Evolutionary conservation across 2,888 invertebrate genomes (phyloP).

Genomic region (Prostheceraeus crozeri): DNA sequence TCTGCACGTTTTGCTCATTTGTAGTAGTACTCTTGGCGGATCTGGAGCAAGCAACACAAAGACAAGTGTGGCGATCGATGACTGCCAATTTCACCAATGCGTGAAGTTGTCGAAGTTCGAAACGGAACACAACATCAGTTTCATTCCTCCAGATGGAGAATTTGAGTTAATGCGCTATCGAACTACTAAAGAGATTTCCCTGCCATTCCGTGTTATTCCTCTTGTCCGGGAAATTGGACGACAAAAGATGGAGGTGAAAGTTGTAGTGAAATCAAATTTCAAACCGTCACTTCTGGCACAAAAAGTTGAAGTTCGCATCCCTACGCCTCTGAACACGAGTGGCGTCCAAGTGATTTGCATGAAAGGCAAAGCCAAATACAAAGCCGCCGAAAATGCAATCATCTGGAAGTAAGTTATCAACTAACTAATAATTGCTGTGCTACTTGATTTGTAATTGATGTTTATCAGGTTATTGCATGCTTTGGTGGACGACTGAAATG

Average conservation of each 20-base stretch:
- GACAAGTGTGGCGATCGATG: conserved; percentile 85
- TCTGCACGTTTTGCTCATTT: no score
- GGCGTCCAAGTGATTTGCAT: conserved; percentile 97
- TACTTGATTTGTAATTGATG: no score
- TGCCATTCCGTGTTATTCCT: conserved; percentile 98
- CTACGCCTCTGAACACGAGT: conserved; percentile 94
- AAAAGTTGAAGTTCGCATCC: conserved; percentile 98
- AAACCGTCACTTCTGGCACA: conserved; percentile 94
- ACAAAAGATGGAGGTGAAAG: conserved; percentile 99
- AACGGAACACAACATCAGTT: conserved; percentile 98
- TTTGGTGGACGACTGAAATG: no score
- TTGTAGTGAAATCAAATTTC: conserved; percentile 96
- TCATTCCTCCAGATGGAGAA: conserved; percentile 99
- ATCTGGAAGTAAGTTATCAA: conserved; percentile 70
- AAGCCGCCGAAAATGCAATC: conserved; percentile 98
- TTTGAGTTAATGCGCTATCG: conserved; percentile 85
- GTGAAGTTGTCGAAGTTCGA: conserved; percentile 99
- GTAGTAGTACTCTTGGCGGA: no score
- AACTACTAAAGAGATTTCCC: conserved; percentile 71
- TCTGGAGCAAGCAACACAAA: conserved; percentile 2
- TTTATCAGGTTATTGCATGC: no score
- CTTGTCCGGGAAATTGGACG: conserved; percentile 93
- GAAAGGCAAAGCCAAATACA: conserved; percentile 98
- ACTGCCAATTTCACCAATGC: conserved; percentile 99
- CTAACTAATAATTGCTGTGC: no score